A percentile compares a stretch with the other conserved stretches of the same genome.
Conservation (phyloP, 2,888 invertebrate species). For the Margaritifera margaritifera region DNA sequence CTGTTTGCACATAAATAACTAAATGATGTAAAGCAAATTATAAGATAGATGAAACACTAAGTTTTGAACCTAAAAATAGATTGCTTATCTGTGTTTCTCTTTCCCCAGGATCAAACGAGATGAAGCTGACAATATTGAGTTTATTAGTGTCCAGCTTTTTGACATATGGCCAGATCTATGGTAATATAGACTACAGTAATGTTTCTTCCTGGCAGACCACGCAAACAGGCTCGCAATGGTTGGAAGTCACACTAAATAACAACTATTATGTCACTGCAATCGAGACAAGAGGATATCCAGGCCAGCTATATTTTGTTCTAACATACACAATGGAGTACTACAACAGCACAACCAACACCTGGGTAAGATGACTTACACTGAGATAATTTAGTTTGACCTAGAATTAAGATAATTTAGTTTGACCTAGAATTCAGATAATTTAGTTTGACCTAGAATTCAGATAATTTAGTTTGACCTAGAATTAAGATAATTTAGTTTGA, state of each 20-base stretch:
- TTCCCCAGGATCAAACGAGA: constrained; percentile 4
- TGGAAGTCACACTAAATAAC: constrained; percentile 28
- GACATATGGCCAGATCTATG: constrained; percentile 20
- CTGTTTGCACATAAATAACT: no score
- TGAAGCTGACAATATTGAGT: constrained; percentile 3
- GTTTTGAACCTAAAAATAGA: no score
- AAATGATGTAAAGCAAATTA: no score
- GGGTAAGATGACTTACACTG: constrained; percentile 24
- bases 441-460: no score
- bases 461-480: no score
- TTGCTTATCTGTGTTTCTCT: no score
- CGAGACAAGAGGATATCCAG: constrained; percentile 35
- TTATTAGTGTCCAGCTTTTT: neutral
- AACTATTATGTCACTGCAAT: constrained; percentile 37
- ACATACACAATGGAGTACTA: constrained; percentile 34
- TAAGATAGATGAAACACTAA: no score
- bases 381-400: no score
- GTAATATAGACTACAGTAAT: constrained; percentile 19
- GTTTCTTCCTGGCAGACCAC: constrained; percentile 35
- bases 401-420: no score
- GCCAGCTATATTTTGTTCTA: constrained; percentile 30
- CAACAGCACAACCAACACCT: constrained; percentile 21
- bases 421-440: no score
- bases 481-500: no score
- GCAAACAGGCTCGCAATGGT: constrained; percentile 18